These are phyloP conservation scores for Megastigmus dorsalis DNA, from an alignment of 2,888 invertebrate genomes.

Conservation along the genomic window DNA sequence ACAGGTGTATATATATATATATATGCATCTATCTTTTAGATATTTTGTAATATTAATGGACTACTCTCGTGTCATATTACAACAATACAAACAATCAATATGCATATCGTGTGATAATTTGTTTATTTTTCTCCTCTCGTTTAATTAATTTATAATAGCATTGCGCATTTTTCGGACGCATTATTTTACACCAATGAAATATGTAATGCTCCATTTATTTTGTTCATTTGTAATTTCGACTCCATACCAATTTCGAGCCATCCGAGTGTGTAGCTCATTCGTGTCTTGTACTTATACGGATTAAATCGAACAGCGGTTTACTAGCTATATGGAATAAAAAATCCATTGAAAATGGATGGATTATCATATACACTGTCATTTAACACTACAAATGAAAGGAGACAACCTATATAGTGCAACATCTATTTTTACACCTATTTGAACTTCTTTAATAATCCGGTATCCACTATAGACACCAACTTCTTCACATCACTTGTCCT, in stretches of 20 bases:
- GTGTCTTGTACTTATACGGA: slow-evolving; percentile 42
- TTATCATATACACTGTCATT: slow-evolving; percentile 39
- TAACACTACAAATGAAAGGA: slow-evolving; percentile 34
- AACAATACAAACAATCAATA: slow-evolving; percentile 68
- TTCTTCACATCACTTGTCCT: background rate
- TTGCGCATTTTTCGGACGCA: slow-evolving; percentile 51
- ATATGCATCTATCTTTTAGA: slow-evolving; percentile 52
- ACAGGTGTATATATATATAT: slow-evolving; percentile 48
- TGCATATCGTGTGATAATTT: slow-evolving; percentile 49
- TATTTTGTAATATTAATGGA: slow-evolving; percentile 47
- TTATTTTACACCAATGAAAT: slow-evolving; percentile 52
- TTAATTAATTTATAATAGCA: slow-evolving; percentile 54
- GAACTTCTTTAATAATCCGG: slow-evolving; percentile 30
- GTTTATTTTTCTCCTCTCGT: no score
- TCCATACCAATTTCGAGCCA: slow-evolving; percentile 25
- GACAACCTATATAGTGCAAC: slow-evolving; percentile 38
- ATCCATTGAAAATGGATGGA: slow-evolving; percentile 52
- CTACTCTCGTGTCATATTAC: slow-evolving; percentile 64
- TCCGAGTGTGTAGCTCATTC: slow-evolving; percentile 29
- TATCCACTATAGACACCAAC: background rate
- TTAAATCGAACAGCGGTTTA: slow-evolving; percentile 55
- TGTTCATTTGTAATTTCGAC: slow-evolving; percentile 25
- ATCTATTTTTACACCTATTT: slow-evolving; percentile 42
- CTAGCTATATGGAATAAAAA: slow-evolving; percentile 52
- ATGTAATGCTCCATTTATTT: slow-evolving; percentile 46